Evolutionary conservation across 2,888 invertebrate genomes (phyloP), one percentile per base, ranked within the genome.

Genomic region (Tetragnatha montana): DNA sequence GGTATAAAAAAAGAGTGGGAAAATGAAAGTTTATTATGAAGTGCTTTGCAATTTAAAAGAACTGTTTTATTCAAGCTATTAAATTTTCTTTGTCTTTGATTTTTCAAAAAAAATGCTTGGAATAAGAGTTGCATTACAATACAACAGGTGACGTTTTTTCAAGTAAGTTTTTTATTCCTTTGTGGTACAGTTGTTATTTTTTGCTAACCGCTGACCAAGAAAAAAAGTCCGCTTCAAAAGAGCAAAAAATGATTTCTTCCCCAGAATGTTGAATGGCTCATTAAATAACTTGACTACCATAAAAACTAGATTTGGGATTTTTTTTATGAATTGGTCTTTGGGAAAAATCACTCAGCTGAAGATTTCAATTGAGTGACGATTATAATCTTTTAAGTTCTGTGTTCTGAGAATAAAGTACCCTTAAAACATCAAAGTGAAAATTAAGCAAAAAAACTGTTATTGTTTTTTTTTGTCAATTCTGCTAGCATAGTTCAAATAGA

Each of bases 71-170:
- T 70, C 68, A 47, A 80, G 80, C 70, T 80, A 49, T 80, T 70
- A 49, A 47, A 60, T 70, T 21, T 80, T 68, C 80, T 69, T 80
- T 80, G 69, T 70, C 69, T 80, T 49, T 49, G 19, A 70, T 69
- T 69, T 73, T 22, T 78, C 51, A 60, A 60, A 60, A 51, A 78
- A 50, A 78, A 51, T 78, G 60, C 21, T 47, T 70, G 47, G 49
- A 69, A 70, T 70, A 70, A 80, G 80, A 80, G 70, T 80, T 69
- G 80, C 47, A 80, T 68, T 80, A 47, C 35, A 19, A 80, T 69
- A 80, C 80, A 80, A 80, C 80, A 80, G 80, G 80, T 80, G 80
- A 80, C 68, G 47, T 70, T 70, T 79, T 80, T 49, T 17, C 51
- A 0, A 10, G 47, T 47, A 10, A 3, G 22, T 8, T 70, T 70